These are phyloP conservation scores for Eira barbara DNA, from an alignment of 2,113 vertebrate genomes.

Conservation along the genomic window DNA sequence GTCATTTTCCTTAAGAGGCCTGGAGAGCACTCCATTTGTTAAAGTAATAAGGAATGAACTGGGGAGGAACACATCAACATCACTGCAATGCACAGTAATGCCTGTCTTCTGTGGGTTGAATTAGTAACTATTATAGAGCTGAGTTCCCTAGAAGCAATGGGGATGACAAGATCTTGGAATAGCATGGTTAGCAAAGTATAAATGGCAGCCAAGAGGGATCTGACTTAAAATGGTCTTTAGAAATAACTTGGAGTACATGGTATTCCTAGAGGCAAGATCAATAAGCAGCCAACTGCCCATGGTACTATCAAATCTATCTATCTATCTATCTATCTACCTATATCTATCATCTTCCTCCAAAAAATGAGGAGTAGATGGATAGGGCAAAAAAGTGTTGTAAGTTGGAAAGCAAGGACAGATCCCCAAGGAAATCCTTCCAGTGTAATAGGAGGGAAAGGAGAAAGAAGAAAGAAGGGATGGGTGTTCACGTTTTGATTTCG, in stretches of 20 bases:
- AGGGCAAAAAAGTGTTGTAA: not conserved
- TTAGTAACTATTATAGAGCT: not conserved
- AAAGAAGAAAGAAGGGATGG: not conserved
- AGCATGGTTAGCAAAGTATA: not conserved
- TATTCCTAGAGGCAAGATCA: not conserved
- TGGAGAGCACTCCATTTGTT: not conserved
- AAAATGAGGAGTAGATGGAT: not conserved
- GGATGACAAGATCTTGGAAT: not conserved
- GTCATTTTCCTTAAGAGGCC: not conserved
- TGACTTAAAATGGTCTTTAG: not conserved
- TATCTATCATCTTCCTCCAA: not conserved
- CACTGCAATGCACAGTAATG: not conserved
- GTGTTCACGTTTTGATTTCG: not conserved
- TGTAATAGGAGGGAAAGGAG: not conserved
- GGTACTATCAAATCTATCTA: not conserved
- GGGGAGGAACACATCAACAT: not conserved
- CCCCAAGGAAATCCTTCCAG: not conserved
- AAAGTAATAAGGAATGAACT: not conserved
- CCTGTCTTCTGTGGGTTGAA: not conserved
- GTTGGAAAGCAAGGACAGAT: not conserved
- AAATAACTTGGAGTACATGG: not conserved
- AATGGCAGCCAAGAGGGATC: not conserved
- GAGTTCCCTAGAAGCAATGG: not conserved
- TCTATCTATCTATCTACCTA: not conserved
- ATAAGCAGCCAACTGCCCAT: not conserved